Conservation (phyloP, 2,888 invertebrate genomes). For the Latheticus oryzae region DNA sequence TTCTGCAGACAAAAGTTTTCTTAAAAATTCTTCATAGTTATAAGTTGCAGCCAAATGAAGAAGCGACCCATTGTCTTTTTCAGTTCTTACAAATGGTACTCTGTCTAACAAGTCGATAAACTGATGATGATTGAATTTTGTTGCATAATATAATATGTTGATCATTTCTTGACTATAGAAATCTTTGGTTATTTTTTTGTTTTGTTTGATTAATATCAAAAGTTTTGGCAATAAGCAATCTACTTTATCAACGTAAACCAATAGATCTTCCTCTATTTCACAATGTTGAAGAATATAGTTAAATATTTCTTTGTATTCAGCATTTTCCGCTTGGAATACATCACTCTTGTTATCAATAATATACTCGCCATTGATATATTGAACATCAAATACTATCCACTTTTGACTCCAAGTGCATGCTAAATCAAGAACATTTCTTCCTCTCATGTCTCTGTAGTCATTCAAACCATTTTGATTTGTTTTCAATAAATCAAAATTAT, state of each 20-base stretch:
- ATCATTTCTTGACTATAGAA: neutral
- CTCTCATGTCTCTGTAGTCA: neutral
- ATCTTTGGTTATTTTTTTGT: neutral
- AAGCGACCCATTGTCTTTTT: constrained; percentile 2
- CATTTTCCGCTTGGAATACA: too few species aligned
- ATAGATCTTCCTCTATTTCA: neutral
- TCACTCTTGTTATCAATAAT: constrained; percentile 11
- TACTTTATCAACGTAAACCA: constrained; percentile 1
- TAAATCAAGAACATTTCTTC: neutral
- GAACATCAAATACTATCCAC: neutral
- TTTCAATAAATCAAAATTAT: neutral
- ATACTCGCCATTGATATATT: neutral
- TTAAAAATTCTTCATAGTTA: constrained; percentile 3
- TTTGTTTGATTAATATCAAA: neutral
- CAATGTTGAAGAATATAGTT: constrained; percentile 12
- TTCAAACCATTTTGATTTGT: neutral
- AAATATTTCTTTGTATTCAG: constrained; percentile 15
- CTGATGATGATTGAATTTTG: constrained; percentile 8
- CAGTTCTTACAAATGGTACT: constrained; percentile 11
- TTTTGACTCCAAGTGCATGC: constrained; percentile 3
- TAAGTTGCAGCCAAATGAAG: constrained; percentile 2
- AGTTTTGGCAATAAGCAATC: constrained; percentile 4
- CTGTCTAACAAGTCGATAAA: constrained; percentile 12
- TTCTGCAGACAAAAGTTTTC: neutral
- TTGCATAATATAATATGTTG: constrained; percentile 12